phyloP scores from a whole-genome alignment of 2,888 invertebrate species.

The Phania funesta region DNA sequence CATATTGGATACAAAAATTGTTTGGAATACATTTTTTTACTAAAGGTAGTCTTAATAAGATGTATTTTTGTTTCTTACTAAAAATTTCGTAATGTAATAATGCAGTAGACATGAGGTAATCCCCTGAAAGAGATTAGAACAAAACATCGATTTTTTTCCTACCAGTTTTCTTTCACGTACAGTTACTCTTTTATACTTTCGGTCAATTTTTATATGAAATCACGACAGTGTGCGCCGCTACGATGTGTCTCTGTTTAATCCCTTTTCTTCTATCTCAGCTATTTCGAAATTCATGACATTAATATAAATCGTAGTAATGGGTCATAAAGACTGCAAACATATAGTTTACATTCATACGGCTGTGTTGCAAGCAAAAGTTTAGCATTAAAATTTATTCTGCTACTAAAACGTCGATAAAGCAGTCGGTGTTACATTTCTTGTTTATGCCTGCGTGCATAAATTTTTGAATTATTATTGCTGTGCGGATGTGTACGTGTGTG shows the following conservation, averaged over 20 bases:
- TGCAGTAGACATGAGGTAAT: too few species aligned
- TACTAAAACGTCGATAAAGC: slow-evolving; percentile 30
- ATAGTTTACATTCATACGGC: not conserved
- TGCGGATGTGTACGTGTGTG: not conserved
- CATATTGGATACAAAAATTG: too few species aligned
- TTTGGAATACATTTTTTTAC: too few species aligned
- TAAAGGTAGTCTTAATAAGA: too few species aligned
- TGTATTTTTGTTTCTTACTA: too few species aligned
- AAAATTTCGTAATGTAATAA: too few species aligned
- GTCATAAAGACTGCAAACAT: slow-evolving; percentile 14
- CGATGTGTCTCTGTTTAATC: not conserved
- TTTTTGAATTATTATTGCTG: not conserved
- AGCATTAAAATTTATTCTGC: slow-evolving; percentile 2
- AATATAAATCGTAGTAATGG: slow-evolving; percentile 27
- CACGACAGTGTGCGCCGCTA: not conserved
- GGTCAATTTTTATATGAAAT: too few species aligned
- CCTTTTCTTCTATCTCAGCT: not conserved
- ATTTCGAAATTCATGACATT: slow-evolving; percentile 15
- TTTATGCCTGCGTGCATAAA: not conserved
- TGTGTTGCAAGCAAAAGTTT: too few species aligned
- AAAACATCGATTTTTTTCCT: too few species aligned
- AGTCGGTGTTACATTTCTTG: slow-evolving; percentile 18
- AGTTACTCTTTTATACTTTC: too few species aligned
- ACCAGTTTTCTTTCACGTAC: too few species aligned
- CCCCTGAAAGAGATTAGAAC: too few species aligned